Evolutionary conservation across 1,140 invertebrate species (phyloP).

Genomic region (Camponotus vicinus): DNA sequence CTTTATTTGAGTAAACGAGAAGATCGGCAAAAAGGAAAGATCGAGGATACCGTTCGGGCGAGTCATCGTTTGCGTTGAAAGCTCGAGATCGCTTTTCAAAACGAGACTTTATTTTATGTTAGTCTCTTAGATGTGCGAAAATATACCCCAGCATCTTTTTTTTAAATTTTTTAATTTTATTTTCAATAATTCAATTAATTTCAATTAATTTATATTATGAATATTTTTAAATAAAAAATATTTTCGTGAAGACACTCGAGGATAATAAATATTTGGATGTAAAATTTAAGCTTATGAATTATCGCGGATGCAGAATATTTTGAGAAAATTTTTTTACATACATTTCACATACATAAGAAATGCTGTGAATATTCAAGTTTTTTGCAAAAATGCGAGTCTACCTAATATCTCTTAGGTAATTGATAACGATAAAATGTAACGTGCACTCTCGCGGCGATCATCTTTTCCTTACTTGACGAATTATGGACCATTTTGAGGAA

Average conservation of each 20-base stretch:
- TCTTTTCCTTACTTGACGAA: slow-evolving; percentile 12
- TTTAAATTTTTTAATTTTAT: neutral
- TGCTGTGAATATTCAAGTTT: neutral
- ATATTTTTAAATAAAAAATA: too few relatives aligned
- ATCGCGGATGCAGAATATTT: too few relatives aligned
- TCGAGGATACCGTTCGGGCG: slow-evolving; percentile 27
- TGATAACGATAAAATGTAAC: neutral
- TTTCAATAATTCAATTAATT: too few relatives aligned
- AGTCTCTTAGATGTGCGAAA: too few relatives aligned
- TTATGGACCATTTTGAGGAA: neutral
- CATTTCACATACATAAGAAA: too few relatives aligned
- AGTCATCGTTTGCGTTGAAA: slow-evolving; percentile 49
- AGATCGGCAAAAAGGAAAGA: slow-evolving; percentile 36
- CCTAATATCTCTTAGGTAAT: neutral
- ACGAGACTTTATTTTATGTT: neutral
- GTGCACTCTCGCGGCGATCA: neutral
- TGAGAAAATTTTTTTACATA: too few relatives aligned
- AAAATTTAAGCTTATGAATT: too few relatives aligned
- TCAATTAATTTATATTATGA: too few relatives aligned
- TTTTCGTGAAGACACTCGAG: too few relatives aligned
- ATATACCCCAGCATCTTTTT: neutral
- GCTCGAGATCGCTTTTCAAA: neutral
- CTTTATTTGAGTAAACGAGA: slow-evolving; percentile 25
- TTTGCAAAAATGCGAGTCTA: neutral
- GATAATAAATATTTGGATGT: too few relatives aligned